A percentile compares a stretch with the other conserved stretches of the same genome.
phyloP scores from a whole-genome alignment of 2,113 vertebrate genomes.

The Cavia porcellus region DNA sequence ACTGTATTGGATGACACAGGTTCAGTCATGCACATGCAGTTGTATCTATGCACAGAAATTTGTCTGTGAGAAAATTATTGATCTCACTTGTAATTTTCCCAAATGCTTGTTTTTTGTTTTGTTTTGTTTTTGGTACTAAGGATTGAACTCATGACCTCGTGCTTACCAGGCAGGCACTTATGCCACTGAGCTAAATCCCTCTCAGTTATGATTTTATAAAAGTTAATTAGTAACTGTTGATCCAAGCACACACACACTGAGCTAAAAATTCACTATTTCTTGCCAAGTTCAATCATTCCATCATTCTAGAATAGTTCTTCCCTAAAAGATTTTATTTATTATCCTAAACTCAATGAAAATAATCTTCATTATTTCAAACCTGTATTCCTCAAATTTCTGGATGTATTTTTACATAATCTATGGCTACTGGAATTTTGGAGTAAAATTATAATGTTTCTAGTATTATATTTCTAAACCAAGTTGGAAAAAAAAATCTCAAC shows the following conservation, averaged over 20 bases:
- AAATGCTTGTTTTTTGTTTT: too few species aligned
- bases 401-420: not conserved
- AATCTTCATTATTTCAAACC: fast-evolving
- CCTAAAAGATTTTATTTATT: fast-evolving
- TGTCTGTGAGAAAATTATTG: fast-evolving
- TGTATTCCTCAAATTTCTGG: not conserved
- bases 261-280: fast-evolving
- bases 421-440: too few species aligned
- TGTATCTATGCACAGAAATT: fast-evolving
- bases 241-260: not conserved
- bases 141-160: too few species aligned
- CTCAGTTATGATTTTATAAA: too few species aligned
- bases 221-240: not conserved
- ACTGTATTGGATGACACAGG: fast-evolving
- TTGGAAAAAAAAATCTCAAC: not conserved
- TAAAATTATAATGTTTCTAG: not conserved
- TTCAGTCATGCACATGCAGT: fast-evolving
- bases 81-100: too few species aligned
- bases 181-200: too few species aligned
- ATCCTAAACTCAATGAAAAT: not conserved
- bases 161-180: too few species aligned
- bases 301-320: fast-evolving
- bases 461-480: not conserved
- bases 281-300: not conserved
- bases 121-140: too few species aligned